These are phyloP conservation scores for Leptinotarsa rubiginosa DNA, from an alignment of 2,888 invertebrate genomes.

Conservation along the genomic window DNA sequence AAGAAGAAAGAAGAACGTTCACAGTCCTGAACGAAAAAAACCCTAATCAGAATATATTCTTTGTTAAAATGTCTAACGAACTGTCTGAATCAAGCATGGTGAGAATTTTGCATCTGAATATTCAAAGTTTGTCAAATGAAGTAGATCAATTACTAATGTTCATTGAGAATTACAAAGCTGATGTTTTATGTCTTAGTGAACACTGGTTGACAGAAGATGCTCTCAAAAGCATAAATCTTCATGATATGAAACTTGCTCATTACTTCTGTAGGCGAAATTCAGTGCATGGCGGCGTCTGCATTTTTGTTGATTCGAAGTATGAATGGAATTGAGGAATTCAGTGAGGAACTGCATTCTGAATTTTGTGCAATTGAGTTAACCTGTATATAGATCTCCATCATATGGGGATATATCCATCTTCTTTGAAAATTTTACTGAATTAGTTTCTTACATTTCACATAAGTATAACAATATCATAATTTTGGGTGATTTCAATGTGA, in stretches of 20 bases:
- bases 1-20: not conserved
- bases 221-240: not conserved
- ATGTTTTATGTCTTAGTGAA: not conserved
- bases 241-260: not conserved
- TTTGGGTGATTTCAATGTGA: not conserved
- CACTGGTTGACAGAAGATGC: not conserved
- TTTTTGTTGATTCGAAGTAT: not conserved
- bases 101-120: not conserved
- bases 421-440: not conserved
- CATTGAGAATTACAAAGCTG: not conserved
- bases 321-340: not conserved
- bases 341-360: not conserved
- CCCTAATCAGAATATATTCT: not conserved
- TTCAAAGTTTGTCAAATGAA: not conserved
- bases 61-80: not conserved
- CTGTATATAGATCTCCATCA: not conserved
- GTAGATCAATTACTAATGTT: not conserved
- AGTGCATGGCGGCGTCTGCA: not conserved
- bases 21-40: not conserved
- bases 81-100: not conserved
- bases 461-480: not conserved
- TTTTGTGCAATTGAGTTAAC: not conserved
- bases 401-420: not conserved
- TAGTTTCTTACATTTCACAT: not conserved
- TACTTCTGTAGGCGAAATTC: not conserved